These are phyloP conservation scores for Stylophora pistillata DNA, from an alignment of 64 coral and sea anemone species.

Conservation along the genomic window DNA sequence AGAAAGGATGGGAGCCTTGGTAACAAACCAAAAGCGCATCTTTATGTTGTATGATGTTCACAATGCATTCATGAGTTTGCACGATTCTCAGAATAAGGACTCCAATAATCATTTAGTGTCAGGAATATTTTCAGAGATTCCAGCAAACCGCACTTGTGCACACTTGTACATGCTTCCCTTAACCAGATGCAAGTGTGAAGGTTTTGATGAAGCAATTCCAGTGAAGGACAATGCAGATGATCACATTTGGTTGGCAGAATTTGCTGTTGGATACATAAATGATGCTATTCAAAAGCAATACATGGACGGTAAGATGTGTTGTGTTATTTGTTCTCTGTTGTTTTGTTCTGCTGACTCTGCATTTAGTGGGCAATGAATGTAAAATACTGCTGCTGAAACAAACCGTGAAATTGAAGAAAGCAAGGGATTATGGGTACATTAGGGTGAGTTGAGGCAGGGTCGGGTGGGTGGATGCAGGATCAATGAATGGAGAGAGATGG, in stretches of 20 bases:
- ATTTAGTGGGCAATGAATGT: background rate
- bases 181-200: slow-evolving; percentile 63
- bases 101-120: slow-evolving; percentile 1
- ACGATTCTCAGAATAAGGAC: slow-evolving; percentile 8
- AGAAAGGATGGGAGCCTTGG: slow-evolving; percentile 38
- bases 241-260: slow-evolving; percentile 68
- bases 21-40: slow-evolving; percentile 44
- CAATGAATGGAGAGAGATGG: too few relatives aligned
- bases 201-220: slow-evolving; percentile 16
- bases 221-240: slow-evolving; percentile 41
- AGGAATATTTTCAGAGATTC: slow-evolving; percentile 61
- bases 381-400: background rate
- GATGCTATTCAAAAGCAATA: slow-evolving; percentile 59
- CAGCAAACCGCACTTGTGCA: slow-evolving; percentile 50
- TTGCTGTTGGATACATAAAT: slow-evolving; percentile 51
- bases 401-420: too few relatives aligned
- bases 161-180: slow-evolving; percentile 52
- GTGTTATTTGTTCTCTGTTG: background rate
- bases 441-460: too few relatives aligned
- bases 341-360: background rate
- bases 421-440: too few relatives aligned
- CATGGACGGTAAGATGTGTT: slow-evolving; percentile 34
- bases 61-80: slow-evolving; percentile 48
- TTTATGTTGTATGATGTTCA: slow-evolving; percentile 56
- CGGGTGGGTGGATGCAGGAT: too few relatives aligned